phyloP scores from a whole-genome alignment of 1,140 invertebrate species.

The Ceratoteleas bidentatus region DNA sequence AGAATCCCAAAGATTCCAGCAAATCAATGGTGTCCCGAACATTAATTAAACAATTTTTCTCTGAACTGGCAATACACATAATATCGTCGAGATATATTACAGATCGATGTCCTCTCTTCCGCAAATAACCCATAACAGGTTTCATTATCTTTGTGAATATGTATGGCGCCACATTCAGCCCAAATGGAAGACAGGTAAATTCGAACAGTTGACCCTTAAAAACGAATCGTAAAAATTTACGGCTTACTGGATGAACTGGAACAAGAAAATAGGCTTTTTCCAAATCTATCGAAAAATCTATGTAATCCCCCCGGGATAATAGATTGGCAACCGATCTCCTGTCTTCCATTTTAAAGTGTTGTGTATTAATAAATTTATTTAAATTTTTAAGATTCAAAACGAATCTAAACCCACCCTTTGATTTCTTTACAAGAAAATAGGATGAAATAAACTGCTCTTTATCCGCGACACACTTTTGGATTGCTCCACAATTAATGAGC shows the following conservation, averaged over 20 bases:
- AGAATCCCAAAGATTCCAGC: slow-evolving; percentile 46
- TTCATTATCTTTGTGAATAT: slow-evolving; percentile 55
- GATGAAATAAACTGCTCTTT: slow-evolving; percentile 8
- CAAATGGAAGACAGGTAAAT: slow-evolving; percentile 63
- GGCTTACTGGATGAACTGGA: slow-evolving; percentile 10
- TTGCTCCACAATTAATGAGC: slow-evolving; percentile 5
- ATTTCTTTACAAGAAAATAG: slow-evolving; percentile 7
- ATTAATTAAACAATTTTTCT: background rate
- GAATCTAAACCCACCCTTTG: slow-evolving; percentile 5
- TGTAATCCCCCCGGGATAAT: slow-evolving; percentile 12
- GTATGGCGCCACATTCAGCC: slow-evolving; percentile 60
- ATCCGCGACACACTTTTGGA: background rate
- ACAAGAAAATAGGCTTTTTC: slow-evolving; percentile 32
- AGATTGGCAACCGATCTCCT: slow-evolving; percentile 5
- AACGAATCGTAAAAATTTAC: slow-evolving; percentile 8
- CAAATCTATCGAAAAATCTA: slow-evolving; percentile 26
- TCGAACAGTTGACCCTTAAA: slow-evolving; percentile 25
- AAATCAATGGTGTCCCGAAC: background rate
- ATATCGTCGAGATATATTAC: slow-evolving; percentile 23
- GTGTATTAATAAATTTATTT: slow-evolving; percentile 6
- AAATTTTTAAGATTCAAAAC: slow-evolving; percentile 15
- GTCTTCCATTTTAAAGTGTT: slow-evolving; percentile 38
- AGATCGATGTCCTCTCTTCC: background rate
- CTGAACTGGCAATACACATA: slow-evolving; percentile 2
- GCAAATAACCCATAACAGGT: background rate